Base-by-base conservation (phyloP, 2,797 vertebrate genomes). In the Cirrhinus molitorella region DNA sequence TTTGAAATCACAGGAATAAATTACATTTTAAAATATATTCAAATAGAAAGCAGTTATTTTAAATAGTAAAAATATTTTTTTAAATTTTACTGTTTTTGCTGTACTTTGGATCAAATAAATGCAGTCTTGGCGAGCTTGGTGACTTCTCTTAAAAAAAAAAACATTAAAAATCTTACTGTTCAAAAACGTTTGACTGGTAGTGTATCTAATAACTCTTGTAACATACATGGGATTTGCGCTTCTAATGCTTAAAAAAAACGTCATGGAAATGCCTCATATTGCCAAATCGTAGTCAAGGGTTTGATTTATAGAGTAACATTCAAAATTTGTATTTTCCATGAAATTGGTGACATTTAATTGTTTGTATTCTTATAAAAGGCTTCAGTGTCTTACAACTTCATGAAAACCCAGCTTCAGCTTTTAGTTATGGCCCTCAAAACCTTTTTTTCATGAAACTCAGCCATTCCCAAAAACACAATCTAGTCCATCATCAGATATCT, bases 261-360 rank as follows among this genome's bases (percentile, higher is more conserved):
- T 47, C 17, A 75, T 19, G 14, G 14, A 75, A 75, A 75, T 43
- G 53, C 37, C 4, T 75, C n/a, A 19, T 65, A 34, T 49, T 78
- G 43, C 3, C 76, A 49, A 65, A 65, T 78, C 59, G 14, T 8
- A 25, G 25, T 65, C 76, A 65, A 34, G 25, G 4, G 3, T 49
- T 65, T 63, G 59, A 65, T 65, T 21, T 65, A 19, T 34, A 45
- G 55, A 78, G 59, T 10, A 23, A 57, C 34, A 80, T 63, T 49
- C 59, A 51, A 65, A 63, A 19, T 37, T 51, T 0, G 45, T 23
- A 37, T 66, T 66, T 66, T 66, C 34, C 21, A 66, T n/a, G 40
- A 63, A 78, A 65, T 5, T 10, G 6, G 75, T 78, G 63, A 67
- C 77, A 79, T 79, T 79, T 67, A 37, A 67, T 51, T 31, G 5